Evolutionary conservation across 1,140 invertebrate genomes (phyloP), one percentile per base, ranked within the genome.

Genomic region (Micrasema longulum): DNA sequence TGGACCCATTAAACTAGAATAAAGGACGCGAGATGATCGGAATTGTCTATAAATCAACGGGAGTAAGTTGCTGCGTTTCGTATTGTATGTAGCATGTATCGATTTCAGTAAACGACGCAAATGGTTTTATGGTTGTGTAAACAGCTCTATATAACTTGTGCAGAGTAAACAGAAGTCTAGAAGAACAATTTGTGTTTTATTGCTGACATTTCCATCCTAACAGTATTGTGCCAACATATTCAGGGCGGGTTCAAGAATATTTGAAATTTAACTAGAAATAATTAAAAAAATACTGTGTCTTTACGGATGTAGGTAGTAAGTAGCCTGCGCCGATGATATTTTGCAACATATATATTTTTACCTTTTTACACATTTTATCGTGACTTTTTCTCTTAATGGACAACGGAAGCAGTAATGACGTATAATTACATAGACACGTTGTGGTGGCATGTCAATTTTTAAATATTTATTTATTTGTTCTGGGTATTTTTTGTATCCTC

Each of bases 111-210:
- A 36, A 26, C n/a, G 48, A 38, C 7, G 18, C 47, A 11, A 43
- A 35, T 22, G 63, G 63, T 62, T 71, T 68, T 68, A 71, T 74
- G n/a, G 52, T 47, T 65, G 52, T 14, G 55, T 62, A 74, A 74
- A 71, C 73, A 71, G 52, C 18, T 47, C 23, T 45, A 64, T 71
- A 71, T 74, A 71, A 74, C 63, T 74, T 71, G 68, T 36, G 47
- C 60, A 66, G 64, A 31, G 10, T 60, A 60, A 74, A 69, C 70
- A 68, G n/a, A 23, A 12, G 38, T 16, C 26, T 26, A 55, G 63
- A 72, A n/a, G 52, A 65, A 66, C 70, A 72, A 72, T 23, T 72
- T 72, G 70, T 72, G 41, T 66, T 72, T 60, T 69, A 69, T 69
- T 69, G 60, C 67, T 45, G 45, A 50, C 36, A 22, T 60, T 60